Percentiles rank a stretch among this genome's conserved stretches.
phyloP scores from a whole-genome alignment of 2,113 vertebrate genomes.

The Gymnocephalus cernua region DNA sequence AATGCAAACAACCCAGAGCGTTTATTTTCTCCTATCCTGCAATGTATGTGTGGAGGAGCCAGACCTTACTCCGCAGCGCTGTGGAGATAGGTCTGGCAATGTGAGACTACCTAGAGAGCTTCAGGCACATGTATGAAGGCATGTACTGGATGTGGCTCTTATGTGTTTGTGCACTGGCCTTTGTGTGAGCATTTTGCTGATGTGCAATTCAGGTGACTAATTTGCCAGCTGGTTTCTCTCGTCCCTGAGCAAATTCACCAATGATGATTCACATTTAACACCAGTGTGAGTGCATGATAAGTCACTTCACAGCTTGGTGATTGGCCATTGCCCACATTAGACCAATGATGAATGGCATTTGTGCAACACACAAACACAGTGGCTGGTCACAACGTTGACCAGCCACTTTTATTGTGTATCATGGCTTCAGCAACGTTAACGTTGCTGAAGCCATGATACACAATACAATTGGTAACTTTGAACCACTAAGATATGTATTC shows the following conservation, averaged over 20 bases:
- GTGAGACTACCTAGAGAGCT: neutral
- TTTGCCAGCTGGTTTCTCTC: conserved; percentile 68
- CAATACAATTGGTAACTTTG: neutral
- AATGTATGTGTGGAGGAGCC: too few relatives aligned
- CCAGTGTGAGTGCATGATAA: conserved; percentile 67
- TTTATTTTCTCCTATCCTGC: too few relatives aligned
- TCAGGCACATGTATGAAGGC: neutral
- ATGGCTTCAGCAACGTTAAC: too few relatives aligned
- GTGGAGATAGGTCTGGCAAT: too few relatives aligned
- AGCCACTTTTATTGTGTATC: too few relatives aligned
- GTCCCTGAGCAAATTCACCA: conserved; percentile 51
- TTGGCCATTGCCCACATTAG: conserved; percentile 48
- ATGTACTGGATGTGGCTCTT: too few relatives aligned
- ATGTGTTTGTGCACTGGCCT: neutral
- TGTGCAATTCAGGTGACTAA: conserved; percentile 71
- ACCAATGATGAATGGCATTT: conserved; percentile 51
- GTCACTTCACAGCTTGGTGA: conserved; percentile 70
- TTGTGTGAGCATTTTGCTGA: conserved; percentile 14
- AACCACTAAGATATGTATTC: conserved; percentile 8
- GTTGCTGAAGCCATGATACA: neutral
- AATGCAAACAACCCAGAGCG: too few relatives aligned
- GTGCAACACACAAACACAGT: conserved; percentile 15
- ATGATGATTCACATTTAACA: conserved; percentile 72
- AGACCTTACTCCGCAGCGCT: too few relatives aligned
- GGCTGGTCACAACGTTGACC: neutral